Conservation (phyloP, 2,797 vertebrate species). For the Melanotaenia pygmaea region DNA sequence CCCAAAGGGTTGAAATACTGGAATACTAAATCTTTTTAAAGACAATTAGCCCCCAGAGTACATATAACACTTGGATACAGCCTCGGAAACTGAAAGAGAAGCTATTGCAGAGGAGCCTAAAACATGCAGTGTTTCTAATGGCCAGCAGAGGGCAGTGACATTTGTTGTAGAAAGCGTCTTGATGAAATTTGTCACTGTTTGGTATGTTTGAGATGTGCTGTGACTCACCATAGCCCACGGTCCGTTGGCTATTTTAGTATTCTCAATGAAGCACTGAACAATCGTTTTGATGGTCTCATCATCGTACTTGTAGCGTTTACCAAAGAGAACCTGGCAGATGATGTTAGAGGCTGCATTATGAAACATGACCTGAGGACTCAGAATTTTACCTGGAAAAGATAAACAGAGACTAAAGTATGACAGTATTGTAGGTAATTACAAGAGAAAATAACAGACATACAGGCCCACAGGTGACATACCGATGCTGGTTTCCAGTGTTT, state of each 20-base stretch:
- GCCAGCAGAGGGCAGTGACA: no score
- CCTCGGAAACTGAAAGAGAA: neutral
- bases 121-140: neutral
- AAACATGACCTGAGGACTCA: slow-evolving; percentile 68
- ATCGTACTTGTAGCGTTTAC: slow-evolving; percentile 57
- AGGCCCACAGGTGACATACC: slow-evolving; percentile 53
- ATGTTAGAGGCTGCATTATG: slow-evolving; percentile 76
- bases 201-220: neutral
- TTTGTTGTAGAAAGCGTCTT: no score
- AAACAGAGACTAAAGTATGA: neutral
- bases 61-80: no score
- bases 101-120: neutral
- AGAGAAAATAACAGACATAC: no score
- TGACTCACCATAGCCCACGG: slow-evolving; percentile 76
- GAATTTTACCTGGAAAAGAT: slow-evolving; percentile 44
- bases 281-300: slow-evolving; percentile 55
- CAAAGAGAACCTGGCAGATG: slow-evolving; percentile 75
- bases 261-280: slow-evolving; percentile 14
- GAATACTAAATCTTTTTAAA: neutral
- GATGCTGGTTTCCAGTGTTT: slow-evolving; percentile 54
- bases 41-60: no score
- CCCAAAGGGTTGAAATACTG: neutral
- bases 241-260: slow-evolving; percentile 66
- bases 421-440: no score
- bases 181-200: no score